Evolutionary conservation across 1,140 invertebrate species (phyloP), one percentile per base, ranked within the genome.

Genomic region (Hesperophylax magnus): DNA sequence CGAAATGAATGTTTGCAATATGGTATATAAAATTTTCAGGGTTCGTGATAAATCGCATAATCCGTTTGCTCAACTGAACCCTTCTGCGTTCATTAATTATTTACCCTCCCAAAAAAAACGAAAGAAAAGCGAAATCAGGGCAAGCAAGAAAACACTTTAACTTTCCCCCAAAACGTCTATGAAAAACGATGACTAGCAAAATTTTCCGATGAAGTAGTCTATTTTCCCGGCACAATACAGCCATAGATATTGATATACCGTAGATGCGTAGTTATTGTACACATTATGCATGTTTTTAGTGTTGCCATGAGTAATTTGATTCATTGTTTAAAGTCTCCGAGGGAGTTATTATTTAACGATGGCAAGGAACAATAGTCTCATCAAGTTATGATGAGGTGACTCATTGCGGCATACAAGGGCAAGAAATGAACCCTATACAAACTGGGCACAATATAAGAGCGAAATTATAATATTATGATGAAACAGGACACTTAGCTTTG

Each of bases 301-400:
- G 63, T 31, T 27, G 11, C 22, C 22, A 31, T 39, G 27, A 31
- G 63, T 31, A 67, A 67, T 67, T 67, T 67, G 27, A 67, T 67
- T 67, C 31, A 67, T 67, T 67, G 63, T 67, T 67, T 1, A 5
- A 34, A 34, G 63, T 27, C 63, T 34, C 63, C 3, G 24, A 34
- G 63, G 63, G 63, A 27, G 24, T 67, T 27, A 67, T 67, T 31
- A 67, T 67, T 67, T 67, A 67, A 67, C 27, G 63, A 27, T 31
- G 63, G 22, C 63, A 67, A 27, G 11, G 27, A 61, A 67, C 63
- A 67, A 67, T 67, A 67, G 63, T 6, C 63, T 67, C 63, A 67
- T 67, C 63, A 67, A 67, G 22, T 67, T 31, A 31, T 67, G 63
- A 67, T 39, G 31, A 67, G 58, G 63, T 67, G 63, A 67, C 63